A percentile compares a stretch with the other conserved stretches of the same genome.
Evolutionary conservation across 2,888 invertebrate genomes (phyloP).

Genomic region (Cinara cedri): DNA sequence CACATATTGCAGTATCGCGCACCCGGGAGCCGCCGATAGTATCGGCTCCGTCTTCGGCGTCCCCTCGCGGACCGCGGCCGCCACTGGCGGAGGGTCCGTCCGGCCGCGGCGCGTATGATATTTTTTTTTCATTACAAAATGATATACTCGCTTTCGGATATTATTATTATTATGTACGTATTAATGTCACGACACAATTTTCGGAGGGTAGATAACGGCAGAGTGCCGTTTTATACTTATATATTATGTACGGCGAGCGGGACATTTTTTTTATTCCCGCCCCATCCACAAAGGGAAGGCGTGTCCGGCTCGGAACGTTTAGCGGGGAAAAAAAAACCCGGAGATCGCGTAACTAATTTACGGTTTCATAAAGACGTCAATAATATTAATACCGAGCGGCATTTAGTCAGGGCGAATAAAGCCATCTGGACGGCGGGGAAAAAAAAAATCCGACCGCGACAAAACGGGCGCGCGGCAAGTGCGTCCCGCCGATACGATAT

Average conservation of each 20-base stretch:
- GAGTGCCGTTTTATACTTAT: neutral
- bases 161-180: neutral
- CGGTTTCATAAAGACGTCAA: conserved; percentile 54
- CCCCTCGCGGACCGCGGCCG: no score
- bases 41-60: no score
- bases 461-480: conserved; percentile 22
- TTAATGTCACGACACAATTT: neutral
- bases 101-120: neutral
- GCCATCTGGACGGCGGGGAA: neutral
- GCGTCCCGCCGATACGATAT: neutral
- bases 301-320: no score
- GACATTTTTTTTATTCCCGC: conserved; percentile 6
- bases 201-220: conserved; percentile 25
- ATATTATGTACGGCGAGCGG: no score
- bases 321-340: conserved; percentile 14
- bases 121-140: no score
- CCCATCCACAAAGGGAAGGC: no score
- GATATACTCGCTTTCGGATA: no score
- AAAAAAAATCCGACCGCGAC: conserved; percentile 35
- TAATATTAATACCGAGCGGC: conserved; percentile 25
- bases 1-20: no score
- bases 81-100: no score
- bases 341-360: conserved; percentile 55
- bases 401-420: neutral
- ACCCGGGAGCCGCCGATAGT: no score